Evolutionary conservation across 2,888 invertebrate species (phyloP), one percentile per base, ranked within the genome.

Genomic region (Coleophora flavipennella): DNA sequence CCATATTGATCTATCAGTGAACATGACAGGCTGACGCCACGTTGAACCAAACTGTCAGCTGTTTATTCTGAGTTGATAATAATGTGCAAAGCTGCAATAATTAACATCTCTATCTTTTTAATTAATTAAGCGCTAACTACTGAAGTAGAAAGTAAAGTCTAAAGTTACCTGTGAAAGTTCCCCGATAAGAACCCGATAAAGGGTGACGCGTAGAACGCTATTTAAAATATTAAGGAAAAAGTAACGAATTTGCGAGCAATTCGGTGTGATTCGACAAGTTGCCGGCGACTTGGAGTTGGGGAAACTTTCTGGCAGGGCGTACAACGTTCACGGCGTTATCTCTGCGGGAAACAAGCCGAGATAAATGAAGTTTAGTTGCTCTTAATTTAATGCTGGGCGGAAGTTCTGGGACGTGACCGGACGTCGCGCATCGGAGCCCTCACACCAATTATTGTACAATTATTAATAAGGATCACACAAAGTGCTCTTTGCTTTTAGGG

Each of bases 291-390:
- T 77, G 53, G 62, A 58, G 53, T 60, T 59, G 66, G 77, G 67
- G 76, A 72, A 70, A 78, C 67, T 76, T 77, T 59, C 59, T 65
- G 63, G 62, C 64, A 72, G 67, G 77, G 78, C 75, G 73, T 70
- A 3, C 20, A 20, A 20, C 20, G 3, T 20, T 20, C 20, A 6
- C 20, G 3, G 71, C 72, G 72, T 81, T 81, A 81, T 79, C 81
- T 70, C 71, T 62, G 67, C 68, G 59, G 70, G 79, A 77, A 79
- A 76, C 79, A 79, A 72, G 72, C 72, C 62, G 75, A 81, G 81
- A 80, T 83, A 81, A 83, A 81, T 80, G 73, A 81, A 81, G 74
- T 79, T 80, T 70, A 72, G 70, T 76, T 73, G 74, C 78, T 78
- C 76, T 75, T 79, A 79, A 81, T 80, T 81, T 80, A 80, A 79